A percentile compares a stretch with the other conserved stretches of the same genome.
Evolutionary conservation across 2,113 vertebrate genomes (phyloP).

Genomic region (Hippocampus zosterae): DNA sequence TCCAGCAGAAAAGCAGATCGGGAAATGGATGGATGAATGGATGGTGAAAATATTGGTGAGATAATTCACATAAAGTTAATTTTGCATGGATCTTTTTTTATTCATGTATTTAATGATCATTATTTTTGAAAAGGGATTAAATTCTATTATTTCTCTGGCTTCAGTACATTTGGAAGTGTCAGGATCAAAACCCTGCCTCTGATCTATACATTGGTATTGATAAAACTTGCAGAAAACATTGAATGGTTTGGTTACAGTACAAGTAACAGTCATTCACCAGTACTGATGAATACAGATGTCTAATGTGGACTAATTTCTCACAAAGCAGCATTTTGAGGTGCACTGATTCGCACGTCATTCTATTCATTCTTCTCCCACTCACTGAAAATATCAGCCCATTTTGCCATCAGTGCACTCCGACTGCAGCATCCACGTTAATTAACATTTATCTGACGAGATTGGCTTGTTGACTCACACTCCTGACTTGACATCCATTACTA

Average conservation of each 20-base stretch:
- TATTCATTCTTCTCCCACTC: constrained; percentile 35
- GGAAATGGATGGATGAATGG: too few species aligned
- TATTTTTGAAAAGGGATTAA: background rate
- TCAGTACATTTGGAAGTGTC: constrained; percentile 3
- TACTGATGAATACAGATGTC: constrained; percentile 21
- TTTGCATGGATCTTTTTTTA: background rate
- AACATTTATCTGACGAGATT: constrained; percentile 21
- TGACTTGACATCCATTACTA: background rate
- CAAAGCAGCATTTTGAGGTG: constrained; percentile 28
- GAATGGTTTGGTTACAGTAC: constrained; percentile 7
- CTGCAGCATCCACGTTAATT: constrained; percentile 24
- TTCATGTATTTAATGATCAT: too few species aligned
- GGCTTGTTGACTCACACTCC: constrained; percentile 17
- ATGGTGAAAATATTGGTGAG: background rate
- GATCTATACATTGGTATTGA: background rate
- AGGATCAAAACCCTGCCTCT: background rate
- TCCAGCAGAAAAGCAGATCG: too few species aligned
- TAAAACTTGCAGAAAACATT: background rate
- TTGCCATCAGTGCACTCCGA: constrained; percentile 22
- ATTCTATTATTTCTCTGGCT: background rate
- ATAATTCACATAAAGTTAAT: background rate
- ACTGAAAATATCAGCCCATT: constrained; percentile 30
- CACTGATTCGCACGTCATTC: constrained; percentile 21
- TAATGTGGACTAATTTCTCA: constrained; percentile 23
- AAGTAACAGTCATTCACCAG: constrained; percentile 24